Evolutionary conservation across 2,888 invertebrate species (phyloP), one percentile per base, ranked within the genome.

Genomic region (Pristionchus entomophagus): DNA sequence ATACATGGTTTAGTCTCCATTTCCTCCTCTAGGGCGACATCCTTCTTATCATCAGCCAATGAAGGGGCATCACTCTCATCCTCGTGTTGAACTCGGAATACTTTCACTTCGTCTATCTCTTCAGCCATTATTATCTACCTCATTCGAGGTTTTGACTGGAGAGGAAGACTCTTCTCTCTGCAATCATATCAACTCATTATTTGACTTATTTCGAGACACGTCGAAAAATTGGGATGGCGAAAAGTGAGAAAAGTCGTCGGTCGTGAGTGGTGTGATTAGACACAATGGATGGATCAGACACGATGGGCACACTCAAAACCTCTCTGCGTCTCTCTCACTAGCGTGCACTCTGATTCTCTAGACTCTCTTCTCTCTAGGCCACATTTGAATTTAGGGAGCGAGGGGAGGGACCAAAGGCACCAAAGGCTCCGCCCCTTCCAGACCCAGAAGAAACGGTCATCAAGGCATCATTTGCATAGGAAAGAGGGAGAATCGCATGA

Each of bases 11-110:
- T 81, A 3, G 22, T 59, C 62, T 88, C 89, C 45, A 88, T 49
- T 51, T 89, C 89, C 17, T 87, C 86, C 65, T 89, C 89, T 41
- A 87, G 83, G 29, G 89, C 89, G 26, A 89, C 92, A 81, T 92
- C 92, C 83, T 92, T 92, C 88, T 92, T 92, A 88, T 92, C 92
- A 73, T 92, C 92, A 62, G 89, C 89, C 29, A 92, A 87, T 22
- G 86, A 85, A 69, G 88, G 89, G 0, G 85, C 86, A 10, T 82
- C 83, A 59, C 85, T 87, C 32, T 88, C 88, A 41, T 80, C 87
- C 8, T 88, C 90, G 29, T 88, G 87, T 62, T 87, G 88, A 14
- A 81, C 86, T 59, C 89, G 86, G 87, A 91, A 91, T 22, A 91
- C 88, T 84, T 91, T 91, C 85, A 91, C 91, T 87, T 91, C 91